Evolutionary conservation across 2,797 vertebrate genomes (phyloP).

Genomic region (Anomalospiza imberbis): DNA sequence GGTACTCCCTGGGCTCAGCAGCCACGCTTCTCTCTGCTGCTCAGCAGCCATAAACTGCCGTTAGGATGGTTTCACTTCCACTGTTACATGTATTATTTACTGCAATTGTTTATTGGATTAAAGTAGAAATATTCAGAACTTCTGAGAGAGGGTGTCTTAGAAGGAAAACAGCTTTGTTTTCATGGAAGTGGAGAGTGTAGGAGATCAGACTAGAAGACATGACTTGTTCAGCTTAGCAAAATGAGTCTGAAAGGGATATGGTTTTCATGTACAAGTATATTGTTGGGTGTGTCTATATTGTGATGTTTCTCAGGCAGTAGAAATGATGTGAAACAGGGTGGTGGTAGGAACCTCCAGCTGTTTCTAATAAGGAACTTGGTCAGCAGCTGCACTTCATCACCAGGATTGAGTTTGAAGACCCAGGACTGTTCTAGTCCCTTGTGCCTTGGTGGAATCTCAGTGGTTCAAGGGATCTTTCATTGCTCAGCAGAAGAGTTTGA

Average conservation of each 20-base stretch:
- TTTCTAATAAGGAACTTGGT: neutral
- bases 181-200: neutral
- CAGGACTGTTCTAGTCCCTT: neutral
- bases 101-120: neutral
- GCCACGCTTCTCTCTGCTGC: neutral
- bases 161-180: neutral
- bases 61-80: neutral
- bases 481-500: neutral
- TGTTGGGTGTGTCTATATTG: neutral
- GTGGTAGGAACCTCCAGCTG: neutral
- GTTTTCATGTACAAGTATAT: neutral
- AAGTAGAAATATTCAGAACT: neutral
- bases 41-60: neutral
- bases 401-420: neutral
- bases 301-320: neutral
- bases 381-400: neutral
- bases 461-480: neutral
- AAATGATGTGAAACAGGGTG: neutral
- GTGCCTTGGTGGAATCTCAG: neutral
- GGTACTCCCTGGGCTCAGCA: conserved; percentile 68
- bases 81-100: neutral
- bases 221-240: neutral
- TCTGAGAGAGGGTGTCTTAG: neutral
- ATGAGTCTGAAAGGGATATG: neutral
- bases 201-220: neutral